Evolutionary conservation across 2,888 invertebrate genomes (phyloP), one percentile per base, ranked within the genome.

Genomic region (Drosophila melanosoma): DNA sequence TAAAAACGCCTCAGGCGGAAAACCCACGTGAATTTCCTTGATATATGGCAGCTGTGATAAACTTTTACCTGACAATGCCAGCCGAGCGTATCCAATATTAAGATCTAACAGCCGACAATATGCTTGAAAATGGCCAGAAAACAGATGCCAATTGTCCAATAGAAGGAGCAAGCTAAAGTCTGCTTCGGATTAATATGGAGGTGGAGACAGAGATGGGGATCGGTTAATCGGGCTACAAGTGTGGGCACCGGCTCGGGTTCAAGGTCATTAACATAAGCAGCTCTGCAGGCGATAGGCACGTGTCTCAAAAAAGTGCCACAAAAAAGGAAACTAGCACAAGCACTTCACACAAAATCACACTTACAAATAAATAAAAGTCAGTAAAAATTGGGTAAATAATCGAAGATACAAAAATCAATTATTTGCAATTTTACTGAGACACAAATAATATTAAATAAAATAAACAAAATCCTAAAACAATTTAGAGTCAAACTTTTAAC

Each of bases 231-330:
- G 54, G 12, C n/a, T 38, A 8, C 23, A 42, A 32, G 23, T 29
- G 10, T 2, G 45, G 35, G 45, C 11, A 35, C 26, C 38, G 60
- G 38, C 56, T 49, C 54, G 42, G 65, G n/a, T 38, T 65, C 29
- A 65, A 67, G 71, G 88, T 86, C 87, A 86, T 86, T 86, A 86
- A 86, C 85, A 88, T 86, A 86, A 82, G 74, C 78, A 86, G 76
- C 76, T 88, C 88, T 82, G 83, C 82, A 82, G 86, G 85, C 88
- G 69, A 71, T 68, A 59, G 81, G 71, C 84, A 84, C 87, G 84
- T 87, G 85, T 80, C 77, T 61, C 33, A 23, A 23, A 65, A 77
- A 76, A 71, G 71, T 69, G 65, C 69, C 71, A 69, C 74, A 45
- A 64, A 66, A 79, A 82, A 74, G 70, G 69, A 81, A 76, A 83